Evolutionary conservation across 1,140 invertebrate species (phyloP).

Genomic region (silkworm (Bombyx mori)): ASM3026992v2 NC_085119.1:7183001-7183500

Average conservation of each 20-base stretch:
- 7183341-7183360: conserved; percentile 57
- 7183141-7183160: too few species aligned
- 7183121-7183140: too few species aligned
- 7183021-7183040: too few species aligned
- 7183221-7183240: conserved; percentile 74
- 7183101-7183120: too few species aligned
- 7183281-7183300: conserved; percentile 82
- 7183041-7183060: too few species aligned
- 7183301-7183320: conserved; percentile 76
- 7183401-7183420: conserved; percentile 4
- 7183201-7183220: conserved; percentile 41
- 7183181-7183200: too few species aligned
- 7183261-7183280: conserved; percentile 82
- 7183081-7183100: too few species aligned
- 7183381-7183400: conserved; percentile 19
- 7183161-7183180: too few species aligned
- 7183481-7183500: conserved; percentile 29
- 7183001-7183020: too few species aligned
- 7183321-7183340: conserved; percentile 77
- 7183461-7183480: conserved; percentile 11
- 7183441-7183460: too few species aligned
- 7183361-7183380: conserved; percentile 24
- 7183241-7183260: conserved; percentile 76
- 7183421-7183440: too few species aligned
- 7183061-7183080: too few species aligned